Base-by-base conservation (phyloP, 92 coral and sea anemone species). In the Palythoa heliodiscus region DNA sequence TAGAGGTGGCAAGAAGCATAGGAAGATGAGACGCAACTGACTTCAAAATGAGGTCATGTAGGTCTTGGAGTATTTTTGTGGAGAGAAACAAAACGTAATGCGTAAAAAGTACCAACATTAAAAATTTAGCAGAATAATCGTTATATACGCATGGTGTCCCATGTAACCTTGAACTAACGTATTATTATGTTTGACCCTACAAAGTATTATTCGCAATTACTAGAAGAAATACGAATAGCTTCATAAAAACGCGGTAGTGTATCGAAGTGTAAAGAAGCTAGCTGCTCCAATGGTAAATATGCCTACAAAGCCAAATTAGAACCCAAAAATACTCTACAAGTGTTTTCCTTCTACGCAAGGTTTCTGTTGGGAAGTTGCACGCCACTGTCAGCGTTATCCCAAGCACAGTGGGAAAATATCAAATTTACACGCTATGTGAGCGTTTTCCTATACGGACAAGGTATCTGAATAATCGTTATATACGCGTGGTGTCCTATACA, bases 311-410 rank as follows among this genome's bases (percentile, higher is more conserved):
- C 72, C 72, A 68, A 68, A 68, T 68, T 24, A 68, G 8, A 68
- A 68, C 72, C 72, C 38, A 68, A 68, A 68, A 24, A 68, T 68
- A 68, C 72, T 68, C 72, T 69, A 61, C 73, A 69, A 69, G 73
- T 69, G 73, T 69, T 69, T 69, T 17, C 43, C 73, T 15, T 0
- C 38, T 67, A 58, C 19, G 17, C 71, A 20, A 22, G 37, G 35
- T 20, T 16, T 20, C 35, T 25, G 71, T n/a, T n/a, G n/a, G n/a
- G n/a, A n/a, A n/a, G n/a, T n/a, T n/a, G n/a, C n/a, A n/a, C n/a
- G 71, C 14, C 12, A 7, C 19, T 3, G 71, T n/a, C 23, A 20
- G 71, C 71, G 71, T 66, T 24, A n/a, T n/a, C 71, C 2, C 37
- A 66, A 20, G 5, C 19, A 66, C 8, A 20, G 7, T 23, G 37